A percentile compares a stretch with the other conserved stretches of the same genome.
Conservation (phyloP, 2,113 vertebrate genomes). For the Glaucomys volans region DNA sequence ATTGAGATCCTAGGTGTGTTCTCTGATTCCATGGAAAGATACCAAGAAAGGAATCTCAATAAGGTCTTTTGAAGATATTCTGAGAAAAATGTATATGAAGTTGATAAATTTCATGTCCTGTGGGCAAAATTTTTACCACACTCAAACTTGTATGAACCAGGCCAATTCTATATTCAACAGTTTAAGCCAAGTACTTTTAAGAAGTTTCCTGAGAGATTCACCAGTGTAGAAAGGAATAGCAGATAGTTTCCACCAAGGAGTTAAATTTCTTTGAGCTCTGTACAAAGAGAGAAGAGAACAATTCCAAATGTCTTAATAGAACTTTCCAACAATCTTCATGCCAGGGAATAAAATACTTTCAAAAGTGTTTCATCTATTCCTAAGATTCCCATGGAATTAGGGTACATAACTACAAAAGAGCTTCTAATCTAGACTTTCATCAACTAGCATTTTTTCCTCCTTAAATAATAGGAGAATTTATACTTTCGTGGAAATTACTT, state of each 20-base stretch:
- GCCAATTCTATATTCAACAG: not conserved
- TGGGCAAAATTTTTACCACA: slow-evolving; percentile 35
- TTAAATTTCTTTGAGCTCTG: not conserved
- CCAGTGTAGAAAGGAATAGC: not conserved
- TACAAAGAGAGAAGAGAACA: not conserved
- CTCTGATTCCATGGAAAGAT: slow-evolving; percentile 43
- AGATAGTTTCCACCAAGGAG: slow-evolving; percentile 18
- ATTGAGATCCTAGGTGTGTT: not conserved
- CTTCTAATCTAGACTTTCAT: not conserved
- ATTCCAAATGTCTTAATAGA: not conserved
- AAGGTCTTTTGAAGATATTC: not conserved
- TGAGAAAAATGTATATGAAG: not conserved
- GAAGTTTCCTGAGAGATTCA: not conserved
- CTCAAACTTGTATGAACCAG: not conserved
- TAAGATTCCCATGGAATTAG: not conserved
- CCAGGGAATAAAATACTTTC: not conserved
- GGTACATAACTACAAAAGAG: not conserved
- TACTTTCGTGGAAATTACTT: slow-evolving; percentile 9
- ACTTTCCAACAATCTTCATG: not conserved
- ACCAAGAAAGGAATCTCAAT: slow-evolving; percentile 35
- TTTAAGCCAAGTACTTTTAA: not conserved
- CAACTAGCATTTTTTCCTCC: not conserved
- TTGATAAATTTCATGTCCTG: not conserved
- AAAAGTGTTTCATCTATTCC: not conserved
- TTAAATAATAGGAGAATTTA: not conserved